A percentile compares a stretch with the other conserved stretches of the same genome.
phyloP scores from a whole-genome alignment of 2,888 invertebrate species.

The Drosophila merina region DNA sequence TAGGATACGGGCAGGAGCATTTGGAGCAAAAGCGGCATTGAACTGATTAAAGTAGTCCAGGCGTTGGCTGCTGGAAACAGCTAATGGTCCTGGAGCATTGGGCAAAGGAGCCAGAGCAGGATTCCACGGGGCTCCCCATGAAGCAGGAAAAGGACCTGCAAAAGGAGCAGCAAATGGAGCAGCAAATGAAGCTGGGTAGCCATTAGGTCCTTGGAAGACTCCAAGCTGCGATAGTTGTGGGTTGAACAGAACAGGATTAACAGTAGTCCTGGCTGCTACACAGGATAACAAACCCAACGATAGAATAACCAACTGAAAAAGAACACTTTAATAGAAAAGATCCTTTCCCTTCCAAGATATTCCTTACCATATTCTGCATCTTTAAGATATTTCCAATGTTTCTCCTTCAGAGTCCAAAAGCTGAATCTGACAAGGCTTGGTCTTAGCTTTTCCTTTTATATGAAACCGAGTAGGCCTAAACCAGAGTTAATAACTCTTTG shows the following conservation, averaged over 20 bases:
- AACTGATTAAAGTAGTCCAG: slow-evolving; percentile 74
- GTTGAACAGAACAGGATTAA: slow-evolving; percentile 14
- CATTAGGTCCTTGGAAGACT: slow-evolving; percentile 11
- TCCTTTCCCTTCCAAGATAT: neutral
- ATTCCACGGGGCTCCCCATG: slow-evolving; percentile 4
- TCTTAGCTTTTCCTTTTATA: slow-evolving; percentile 48
- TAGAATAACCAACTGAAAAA: slow-evolving; percentile 42
- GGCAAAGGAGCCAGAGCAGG: slow-evolving; percentile 49
- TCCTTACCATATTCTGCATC: slow-evolving; percentile 58
- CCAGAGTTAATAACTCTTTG: slow-evolving; percentile 33
- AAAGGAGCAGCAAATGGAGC: neutral
- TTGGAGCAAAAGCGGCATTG: slow-evolving; percentile 64
- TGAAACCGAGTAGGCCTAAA: slow-evolving; percentile 3
- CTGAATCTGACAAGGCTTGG: slow-evolving; percentile 33
- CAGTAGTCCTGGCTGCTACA: slow-evolving; percentile 36
- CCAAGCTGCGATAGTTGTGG: slow-evolving; percentile 23
- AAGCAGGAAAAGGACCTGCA: slow-evolving; percentile 18
- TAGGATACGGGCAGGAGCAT: slow-evolving; percentile 52
- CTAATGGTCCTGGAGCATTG: slow-evolving; percentile 44
- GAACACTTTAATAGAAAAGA: neutral
- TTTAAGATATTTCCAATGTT: slow-evolving; percentile 2
- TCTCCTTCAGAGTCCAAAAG: neutral
- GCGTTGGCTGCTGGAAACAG: slow-evolving; percentile 71
- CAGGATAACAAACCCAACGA: slow-evolving; percentile 42
- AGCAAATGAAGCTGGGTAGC: slow-evolving; percentile 10